Percentiles rank a stretch among this genome's conserved stretches.
Evolutionary conservation across 2,888 invertebrate species (phyloP).

Genomic region (Mantis religiosa): DNA sequence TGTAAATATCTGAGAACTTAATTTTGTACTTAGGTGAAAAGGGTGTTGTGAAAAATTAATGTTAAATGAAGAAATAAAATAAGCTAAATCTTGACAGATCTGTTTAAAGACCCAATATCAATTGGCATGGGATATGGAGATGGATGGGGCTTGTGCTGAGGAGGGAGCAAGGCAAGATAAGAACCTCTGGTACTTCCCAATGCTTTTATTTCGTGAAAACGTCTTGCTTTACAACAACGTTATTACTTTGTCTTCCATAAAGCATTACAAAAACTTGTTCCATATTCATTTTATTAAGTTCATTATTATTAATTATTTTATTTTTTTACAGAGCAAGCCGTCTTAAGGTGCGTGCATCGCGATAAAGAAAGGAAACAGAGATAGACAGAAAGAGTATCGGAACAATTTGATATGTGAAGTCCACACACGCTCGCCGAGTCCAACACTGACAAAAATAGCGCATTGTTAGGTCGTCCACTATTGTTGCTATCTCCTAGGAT

Average conservation of each 20-base stretch:
- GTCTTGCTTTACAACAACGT: conserved; percentile 16
- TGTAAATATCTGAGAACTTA: no score
- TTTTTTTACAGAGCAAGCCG: neutral
- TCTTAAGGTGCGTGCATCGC: conserved; percentile 8
- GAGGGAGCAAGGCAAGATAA: no score
- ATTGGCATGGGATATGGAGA: no score
- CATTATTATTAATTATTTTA: neutral
- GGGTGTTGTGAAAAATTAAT: no score
- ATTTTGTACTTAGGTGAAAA: no score
- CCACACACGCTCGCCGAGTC: neutral
- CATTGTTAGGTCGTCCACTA: neutral
- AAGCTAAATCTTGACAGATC: no score
- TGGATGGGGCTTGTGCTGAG: no score
- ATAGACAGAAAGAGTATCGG: neutral
- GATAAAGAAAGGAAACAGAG: neutral
- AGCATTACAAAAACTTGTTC: conserved; percentile 26
- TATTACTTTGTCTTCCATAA: conserved; percentile 7
- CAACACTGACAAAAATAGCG: neutral
- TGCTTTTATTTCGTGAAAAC: conserved; percentile 25
- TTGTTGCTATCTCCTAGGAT: neutral
- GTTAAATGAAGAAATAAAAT: no score
- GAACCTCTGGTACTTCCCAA: conserved; percentile 15
- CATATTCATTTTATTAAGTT: neutral
- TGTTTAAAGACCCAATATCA: no score
- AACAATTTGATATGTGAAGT: conserved; percentile 26